Conservation (phyloP, 1,140 invertebrate species). For the Drosophila carrolli region DNA sequence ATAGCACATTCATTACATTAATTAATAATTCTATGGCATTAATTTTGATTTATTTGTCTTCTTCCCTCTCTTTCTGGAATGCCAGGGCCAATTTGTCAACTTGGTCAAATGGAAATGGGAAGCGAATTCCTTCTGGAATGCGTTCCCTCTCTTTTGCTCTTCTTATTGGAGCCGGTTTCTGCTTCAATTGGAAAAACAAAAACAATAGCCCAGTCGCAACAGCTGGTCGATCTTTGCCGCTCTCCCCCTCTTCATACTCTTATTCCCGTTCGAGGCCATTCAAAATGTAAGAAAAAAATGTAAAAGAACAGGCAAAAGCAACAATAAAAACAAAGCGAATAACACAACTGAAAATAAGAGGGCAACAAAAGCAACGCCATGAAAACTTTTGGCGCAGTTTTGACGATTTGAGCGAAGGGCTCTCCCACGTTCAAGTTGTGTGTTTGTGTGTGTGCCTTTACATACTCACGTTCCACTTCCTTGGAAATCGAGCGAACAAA, state of each 20-base stretch:
- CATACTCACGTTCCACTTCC: conserved; percentile 63
- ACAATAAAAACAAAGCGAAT: conserved; percentile 39
- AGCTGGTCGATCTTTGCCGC: conserved; percentile 34
- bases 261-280: conserved; percentile 55
- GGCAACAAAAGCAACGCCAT: conserved; percentile 28
- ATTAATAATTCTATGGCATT: conserved; percentile 79
- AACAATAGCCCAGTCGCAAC: conserved; percentile 51
- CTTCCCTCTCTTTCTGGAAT: conserved; percentile 19
- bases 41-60: conserved; percentile 74
- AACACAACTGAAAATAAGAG: conserved; percentile 26
- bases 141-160: conserved; percentile 1
- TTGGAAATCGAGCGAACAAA: conserved; percentile 35
- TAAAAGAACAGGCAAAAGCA: conserved; percentile 15
- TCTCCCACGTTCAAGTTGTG: conserved; percentile 70
- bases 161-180: conserved; percentile 39
- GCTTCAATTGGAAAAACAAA: conserved; percentile 48
- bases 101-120: conserved; percentile 35
- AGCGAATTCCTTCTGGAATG: conserved; percentile 23
- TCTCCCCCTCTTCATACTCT: conserved; percentile 7
- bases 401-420: conserved; percentile 53
- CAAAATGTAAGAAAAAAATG: conserved; percentile 23
- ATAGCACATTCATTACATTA: conserved; percentile 74
- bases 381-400: conserved; percentile 55
- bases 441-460: not conserved
- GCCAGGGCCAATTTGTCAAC: conserved; percentile 41